Evolutionary conservation across 2,888 invertebrate genomes (phyloP).

Genomic region (Omphaloscelis lunosa): DNA sequence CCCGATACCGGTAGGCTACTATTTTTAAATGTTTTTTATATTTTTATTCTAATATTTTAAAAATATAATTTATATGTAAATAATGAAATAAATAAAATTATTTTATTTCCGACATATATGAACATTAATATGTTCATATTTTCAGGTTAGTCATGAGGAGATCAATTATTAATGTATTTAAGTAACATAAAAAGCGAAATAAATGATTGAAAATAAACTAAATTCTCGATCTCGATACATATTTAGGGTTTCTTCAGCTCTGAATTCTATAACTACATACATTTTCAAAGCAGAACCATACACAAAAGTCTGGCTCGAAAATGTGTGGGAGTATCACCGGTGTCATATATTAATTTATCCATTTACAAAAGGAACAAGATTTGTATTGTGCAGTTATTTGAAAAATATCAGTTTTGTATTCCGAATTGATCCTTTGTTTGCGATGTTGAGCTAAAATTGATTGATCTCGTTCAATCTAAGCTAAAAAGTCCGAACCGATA

Average conservation of each 20-base stretch:
- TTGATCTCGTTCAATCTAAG: slow-evolving; percentile 5
- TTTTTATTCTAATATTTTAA: too few relatives aligned
- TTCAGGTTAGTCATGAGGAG: too few relatives aligned
- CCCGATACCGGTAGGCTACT: too few relatives aligned
- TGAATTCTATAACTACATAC: neutral
- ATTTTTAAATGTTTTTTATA: too few relatives aligned
- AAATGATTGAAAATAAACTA: too few relatives aligned
- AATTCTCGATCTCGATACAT: neutral
- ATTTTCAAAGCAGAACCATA: neutral
- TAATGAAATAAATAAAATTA: too few relatives aligned
- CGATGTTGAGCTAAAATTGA: neutral
- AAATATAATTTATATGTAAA: too few relatives aligned
- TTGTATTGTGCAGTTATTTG: neutral
- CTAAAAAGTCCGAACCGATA: slow-evolving; percentile 11
- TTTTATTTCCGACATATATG: too few relatives aligned
- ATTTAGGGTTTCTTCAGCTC: neutral
- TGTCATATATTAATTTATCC: neutral
- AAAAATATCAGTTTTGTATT: slow-evolving; percentile 4
- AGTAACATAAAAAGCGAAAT: too few relatives aligned
- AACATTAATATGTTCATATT: too few relatives aligned
- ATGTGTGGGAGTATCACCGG: neutral
- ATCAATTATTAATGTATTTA: too few relatives aligned
- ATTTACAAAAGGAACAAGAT: neutral
- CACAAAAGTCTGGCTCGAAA: neutral
- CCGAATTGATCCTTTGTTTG: neutral